Percentiles rank a stretch among this genome's conserved stretches.
These are phyloP conservation scores for Bibio marci DNA, from an alignment of 2,888 invertebrate species.

Conservation along the genomic window DNA sequence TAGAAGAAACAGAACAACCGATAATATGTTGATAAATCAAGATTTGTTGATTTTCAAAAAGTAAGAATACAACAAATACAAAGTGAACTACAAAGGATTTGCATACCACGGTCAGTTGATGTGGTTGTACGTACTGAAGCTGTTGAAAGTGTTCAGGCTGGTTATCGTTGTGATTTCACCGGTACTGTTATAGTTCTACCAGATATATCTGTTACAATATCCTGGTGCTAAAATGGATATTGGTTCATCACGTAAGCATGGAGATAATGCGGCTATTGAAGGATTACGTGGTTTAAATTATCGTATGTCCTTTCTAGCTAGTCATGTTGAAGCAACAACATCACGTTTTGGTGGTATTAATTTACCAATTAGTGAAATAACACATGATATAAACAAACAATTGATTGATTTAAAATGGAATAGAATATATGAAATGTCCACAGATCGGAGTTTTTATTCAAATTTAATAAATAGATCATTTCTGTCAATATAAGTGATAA, in stretches of 20 bases:
- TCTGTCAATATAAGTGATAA: slow-evolving; percentile 95
- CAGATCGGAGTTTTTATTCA: slow-evolving; percentile 74
- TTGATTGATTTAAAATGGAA: slow-evolving; percentile 92
- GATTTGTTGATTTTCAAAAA: slow-evolving; percentile 97
- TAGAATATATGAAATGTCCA: slow-evolving; percentile 91
- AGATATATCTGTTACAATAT: slow-evolving; percentile 76
- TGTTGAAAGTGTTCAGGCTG: slow-evolving; percentile 83
- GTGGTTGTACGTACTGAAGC: slow-evolving; percentile 87
- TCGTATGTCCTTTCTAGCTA: slow-evolving; percentile 85
- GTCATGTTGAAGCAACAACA: slow-evolving; percentile 75
- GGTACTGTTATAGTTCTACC: slow-evolving; percentile 95
- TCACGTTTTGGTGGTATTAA: slow-evolving; percentile 78
- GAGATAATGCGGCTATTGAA: slow-evolving; percentile 59
- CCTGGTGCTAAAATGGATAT: slow-evolving; percentile 79
- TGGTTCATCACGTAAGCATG: slow-evolving; percentile 51
- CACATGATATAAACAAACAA: slow-evolving; percentile 81
- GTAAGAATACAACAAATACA: slow-evolving; percentile 95
- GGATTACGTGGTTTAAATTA: slow-evolving; percentile 70
- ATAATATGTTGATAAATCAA: slow-evolving; percentile 88
- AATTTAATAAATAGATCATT: slow-evolving; percentile 86
- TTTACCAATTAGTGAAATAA: slow-evolving; percentile 69
- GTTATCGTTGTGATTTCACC: slow-evolving; percentile 77
- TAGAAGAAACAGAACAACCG: too few relatives aligned
- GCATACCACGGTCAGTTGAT: slow-evolving; percentile 92
- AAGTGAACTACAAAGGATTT: slow-evolving; percentile 87